Conservation (phyloP, 2,888 invertebrate genomes). For the Cremastinae sp. region DNA sequence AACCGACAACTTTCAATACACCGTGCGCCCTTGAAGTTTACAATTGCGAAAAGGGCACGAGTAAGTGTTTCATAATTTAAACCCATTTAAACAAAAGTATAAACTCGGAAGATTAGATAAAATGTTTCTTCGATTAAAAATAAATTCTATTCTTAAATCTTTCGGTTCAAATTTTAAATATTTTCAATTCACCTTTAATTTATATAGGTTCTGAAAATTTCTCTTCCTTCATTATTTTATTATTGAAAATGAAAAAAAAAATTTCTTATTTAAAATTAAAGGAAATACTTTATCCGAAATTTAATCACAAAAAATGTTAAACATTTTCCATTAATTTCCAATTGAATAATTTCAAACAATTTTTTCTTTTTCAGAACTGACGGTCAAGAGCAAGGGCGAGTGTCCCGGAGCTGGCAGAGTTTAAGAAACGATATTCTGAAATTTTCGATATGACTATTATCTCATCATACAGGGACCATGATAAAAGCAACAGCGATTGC, state of each 20-base stretch:
- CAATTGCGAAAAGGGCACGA: constrained; percentile 85
- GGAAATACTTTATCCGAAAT: background rate
- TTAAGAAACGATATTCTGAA: constrained; percentile 73
- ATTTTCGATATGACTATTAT: constrained; percentile 17
- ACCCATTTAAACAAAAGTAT: no score
- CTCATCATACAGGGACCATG: constrained; percentile 11
- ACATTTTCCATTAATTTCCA: no score
- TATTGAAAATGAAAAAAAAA: no score
- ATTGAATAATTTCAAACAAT: background rate
- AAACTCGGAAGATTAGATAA: no score
- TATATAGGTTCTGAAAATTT: no score
- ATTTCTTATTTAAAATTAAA: constrained; percentile 4
- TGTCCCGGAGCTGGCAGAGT: constrained; percentile 85
- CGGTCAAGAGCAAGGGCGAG: constrained; percentile 84
- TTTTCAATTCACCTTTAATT: no score
- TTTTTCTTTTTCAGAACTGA: constrained; percentile 80
- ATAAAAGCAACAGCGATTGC: constrained; percentile 23
- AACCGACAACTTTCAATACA: constrained; percentile 83
- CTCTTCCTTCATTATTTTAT: no score
- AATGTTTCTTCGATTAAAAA: no score
- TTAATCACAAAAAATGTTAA: constrained; percentile 1
- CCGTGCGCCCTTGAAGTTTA: constrained; percentile 85
- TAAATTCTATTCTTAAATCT: no score
- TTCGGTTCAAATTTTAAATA: no score
- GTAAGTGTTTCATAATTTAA: no score